Evolutionary conservation across 2,888 invertebrate species (phyloP), one percentile per base, ranked within the genome.

Genomic region (Mythimna ferrago): DNA sequence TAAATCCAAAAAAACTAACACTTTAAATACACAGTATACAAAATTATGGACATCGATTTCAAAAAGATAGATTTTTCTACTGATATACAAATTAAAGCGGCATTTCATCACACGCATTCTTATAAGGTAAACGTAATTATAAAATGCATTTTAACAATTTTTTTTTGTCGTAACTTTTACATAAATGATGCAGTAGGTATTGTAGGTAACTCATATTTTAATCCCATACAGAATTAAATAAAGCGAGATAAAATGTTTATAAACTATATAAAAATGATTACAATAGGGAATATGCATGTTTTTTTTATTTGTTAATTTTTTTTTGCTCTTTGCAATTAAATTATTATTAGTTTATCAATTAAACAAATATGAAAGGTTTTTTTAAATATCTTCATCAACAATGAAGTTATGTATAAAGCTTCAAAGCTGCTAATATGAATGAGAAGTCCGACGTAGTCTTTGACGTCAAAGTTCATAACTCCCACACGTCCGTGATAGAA

Each of bases 1-100:
- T 51, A 67, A 67, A 79, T 60, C 66, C 16, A 62, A 58, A 7
- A 7, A 48, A 58, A 57, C 9, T 62, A 58, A 44, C 19, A 76
- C 38, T 41, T 56, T 44, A 72, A 56, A 21, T 21, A 56, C 21
- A n/a, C 35, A 54, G 38, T 51, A 56, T 41, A 61, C 0, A 38
- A 26, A 54, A 44, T 38, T 53, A 64, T 51, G 16, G 44, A 58
- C 51, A 72, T 44, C 51, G 71, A 64, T 78, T 48, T 44, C 35
- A 48, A 68, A 51, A 26, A 26, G 1, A 38, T n/a, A 75, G 19
- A 51, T 32, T 35, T 26, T 16, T 54, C 54, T 68, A 60, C n/a
- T 16, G 7, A 26, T 57, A 75, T 44, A 48, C 26, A 60, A 66
- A 48, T n/a, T 7, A 21, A 78, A 78, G 58, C 58, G 11, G 63